These are phyloP conservation scores for Pempheris klunzingeri DNA, from an alignment of 2,797 vertebrate genomes.

Conservation along the genomic window DNA sequence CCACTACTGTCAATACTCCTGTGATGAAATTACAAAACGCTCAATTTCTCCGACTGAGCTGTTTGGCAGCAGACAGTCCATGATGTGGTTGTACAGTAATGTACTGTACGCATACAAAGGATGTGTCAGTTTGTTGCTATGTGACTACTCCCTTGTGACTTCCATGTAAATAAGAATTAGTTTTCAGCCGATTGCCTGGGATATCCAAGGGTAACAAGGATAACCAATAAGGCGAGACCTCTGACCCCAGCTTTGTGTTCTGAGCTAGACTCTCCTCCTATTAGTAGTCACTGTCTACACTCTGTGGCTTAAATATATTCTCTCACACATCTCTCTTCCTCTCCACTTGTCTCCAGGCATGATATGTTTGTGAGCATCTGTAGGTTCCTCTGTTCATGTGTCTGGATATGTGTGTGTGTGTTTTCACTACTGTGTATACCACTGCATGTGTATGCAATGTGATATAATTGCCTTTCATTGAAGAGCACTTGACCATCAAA, in stretches of 20 bases:
- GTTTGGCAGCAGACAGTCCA: background rate
- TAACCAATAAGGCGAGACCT: slow-evolving; percentile 15
- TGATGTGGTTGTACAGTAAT: background rate
- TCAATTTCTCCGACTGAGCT: background rate
- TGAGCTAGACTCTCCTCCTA: background rate
- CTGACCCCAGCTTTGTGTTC: background rate
- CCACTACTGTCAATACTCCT: background rate
- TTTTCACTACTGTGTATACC: slow-evolving; percentile 22
- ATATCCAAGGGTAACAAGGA: slow-evolving; percentile 4
- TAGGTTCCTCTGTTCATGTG: background rate
- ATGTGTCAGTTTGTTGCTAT: background rate
- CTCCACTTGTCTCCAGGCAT: slow-evolving; percentile 4
- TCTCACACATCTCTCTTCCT: slow-evolving; percentile 1
- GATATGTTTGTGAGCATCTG: background rate
- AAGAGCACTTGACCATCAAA: slow-evolving; percentile 70
- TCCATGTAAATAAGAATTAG: slow-evolving; percentile 10
- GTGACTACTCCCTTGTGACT: slow-evolving; percentile 7
- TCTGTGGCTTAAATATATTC: slow-evolving; percentile 11
- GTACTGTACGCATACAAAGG: background rate
- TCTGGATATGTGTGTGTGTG: background rate
- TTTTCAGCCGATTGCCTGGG: slow-evolving; percentile 12
- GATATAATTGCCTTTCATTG: slow-evolving; percentile 58
- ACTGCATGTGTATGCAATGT: slow-evolving; percentile 24
- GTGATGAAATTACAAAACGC: background rate
- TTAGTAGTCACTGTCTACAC: slow-evolving; percentile 4